phyloP scores from a whole-genome alignment of 2,113 vertebrate species.

The Sinocyclocheilus maitianheensis region DNA sequence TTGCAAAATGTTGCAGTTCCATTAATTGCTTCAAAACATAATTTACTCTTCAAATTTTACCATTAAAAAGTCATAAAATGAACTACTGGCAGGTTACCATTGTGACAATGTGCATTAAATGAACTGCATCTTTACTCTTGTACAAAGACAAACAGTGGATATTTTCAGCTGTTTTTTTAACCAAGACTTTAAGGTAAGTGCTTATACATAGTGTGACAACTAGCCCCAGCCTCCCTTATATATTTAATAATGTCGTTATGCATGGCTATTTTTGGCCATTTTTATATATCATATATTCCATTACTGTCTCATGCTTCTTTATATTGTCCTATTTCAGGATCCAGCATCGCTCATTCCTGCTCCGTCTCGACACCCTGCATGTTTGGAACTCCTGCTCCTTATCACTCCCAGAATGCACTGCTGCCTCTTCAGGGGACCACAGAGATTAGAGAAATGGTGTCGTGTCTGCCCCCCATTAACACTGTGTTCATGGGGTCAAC shows the following conservation, averaged over 20 bases:
- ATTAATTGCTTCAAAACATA: background rate
- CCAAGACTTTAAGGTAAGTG: background rate
- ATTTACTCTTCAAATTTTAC: background rate
- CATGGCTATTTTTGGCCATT: background rate
- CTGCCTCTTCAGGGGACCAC: conserved; percentile 74
- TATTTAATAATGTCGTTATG: background rate
- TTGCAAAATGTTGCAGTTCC: background rate
- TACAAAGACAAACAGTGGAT: too few relatives aligned
- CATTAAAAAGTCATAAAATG: background rate
- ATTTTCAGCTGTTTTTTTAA: background rate
- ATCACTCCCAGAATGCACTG: conserved; percentile 82
- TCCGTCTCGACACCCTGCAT: conserved; percentile 89
- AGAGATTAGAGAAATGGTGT: conserved; percentile 82
- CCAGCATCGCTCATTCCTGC: conserved; percentile 74
- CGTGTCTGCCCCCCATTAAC: conserved; percentile 94
- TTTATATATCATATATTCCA: background rate
- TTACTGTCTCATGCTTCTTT: background rate
- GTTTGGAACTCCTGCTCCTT: conserved; percentile 82
- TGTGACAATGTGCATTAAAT: background rate
- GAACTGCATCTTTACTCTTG: background rate
- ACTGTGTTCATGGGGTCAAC: conserved; percentile 93
- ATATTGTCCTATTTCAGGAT: conserved; percentile 65
- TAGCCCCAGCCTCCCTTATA: background rate
- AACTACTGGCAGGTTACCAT: background rate
- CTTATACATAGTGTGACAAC: background rate